These are phyloP conservation scores for Phainopepla nitens DNA, from an alignment of 2,113 vertebrate species.

Conservation along the genomic window DNA sequence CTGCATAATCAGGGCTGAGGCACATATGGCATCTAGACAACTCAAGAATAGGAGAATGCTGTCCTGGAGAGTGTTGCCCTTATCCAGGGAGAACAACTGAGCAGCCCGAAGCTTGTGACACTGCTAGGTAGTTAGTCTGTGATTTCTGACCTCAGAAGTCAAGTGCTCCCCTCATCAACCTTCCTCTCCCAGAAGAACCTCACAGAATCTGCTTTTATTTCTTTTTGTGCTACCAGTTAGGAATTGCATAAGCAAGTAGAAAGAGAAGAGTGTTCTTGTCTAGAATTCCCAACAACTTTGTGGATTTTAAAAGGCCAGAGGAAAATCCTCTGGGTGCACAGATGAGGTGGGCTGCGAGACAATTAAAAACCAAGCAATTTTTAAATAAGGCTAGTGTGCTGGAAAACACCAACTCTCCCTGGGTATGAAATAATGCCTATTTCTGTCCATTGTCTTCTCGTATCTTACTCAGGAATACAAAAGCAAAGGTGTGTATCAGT, in stretches of 20 bases:
- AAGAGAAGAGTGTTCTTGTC: neutral
- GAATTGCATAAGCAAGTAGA: neutral
- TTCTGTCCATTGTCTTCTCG: neutral
- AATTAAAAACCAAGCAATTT: neutral
- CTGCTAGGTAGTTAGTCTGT: neutral
- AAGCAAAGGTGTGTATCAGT: neutral
- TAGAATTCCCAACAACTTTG: neutral
- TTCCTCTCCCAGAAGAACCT: neutral
- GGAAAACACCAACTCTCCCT: neutral
- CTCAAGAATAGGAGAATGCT: neutral
- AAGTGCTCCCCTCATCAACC: neutral
- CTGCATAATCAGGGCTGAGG: neutral
- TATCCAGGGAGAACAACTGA: neutral
- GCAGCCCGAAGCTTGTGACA: neutral
- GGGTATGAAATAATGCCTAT: neutral
- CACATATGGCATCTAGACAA: neutral
- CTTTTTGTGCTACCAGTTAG: neutral
- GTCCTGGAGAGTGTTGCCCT: neutral
- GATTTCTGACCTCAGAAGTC: neutral
- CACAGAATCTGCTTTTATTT: neutral
- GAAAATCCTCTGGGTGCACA: neutral
- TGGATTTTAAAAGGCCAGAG: neutral
- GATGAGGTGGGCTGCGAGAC: neutral
- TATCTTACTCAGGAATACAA: neutral
- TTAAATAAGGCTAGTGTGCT: neutral